Evolutionary conservation across 2,888 invertebrate genomes (phyloP), one percentile per base, ranked within the genome.

Genomic region (Neoascia interrupta): DNA sequence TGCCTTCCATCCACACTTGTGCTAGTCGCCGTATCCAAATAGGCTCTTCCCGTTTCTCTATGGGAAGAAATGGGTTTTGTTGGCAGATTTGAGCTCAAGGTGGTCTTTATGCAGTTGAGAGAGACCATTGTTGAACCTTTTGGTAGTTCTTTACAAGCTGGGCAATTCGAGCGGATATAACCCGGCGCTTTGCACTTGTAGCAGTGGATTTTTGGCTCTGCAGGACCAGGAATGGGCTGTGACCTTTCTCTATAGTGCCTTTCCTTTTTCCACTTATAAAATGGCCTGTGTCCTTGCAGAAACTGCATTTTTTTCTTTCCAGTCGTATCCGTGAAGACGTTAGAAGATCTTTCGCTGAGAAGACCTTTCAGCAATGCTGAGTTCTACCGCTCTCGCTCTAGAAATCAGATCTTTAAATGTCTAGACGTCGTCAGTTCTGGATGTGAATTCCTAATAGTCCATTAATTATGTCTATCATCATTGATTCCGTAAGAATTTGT

Each of bases 1-100:
- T 21, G 8, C n/a, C 58, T 19, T 3, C 69, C 69, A 11, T 58
- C 69, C 1, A 69, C 51, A 21, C 64, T 66, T 18, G 43, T 66
- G n/a, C 53, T 11, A 1, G 66, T 47, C n/a, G 60, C 66, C 2
- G 74, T 66, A 10, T 74, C 64, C 1, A 73, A 13, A 13, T 64
- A 64, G 0, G 64, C 73, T n/a, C 56, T 26, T 13, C 64, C 73
- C 5, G 11, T 26, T 21, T 64, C 54, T 10, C 58, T 58, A 51
- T 64, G 58, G 1, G 37, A 13, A 15, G 23, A 11, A 8, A 63
- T 63, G 0, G 63, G 31, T 11, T 63, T 61, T 3, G 69, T 60
- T 6, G 58, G 72, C n/a, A 64, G 15, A 1, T 49, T 21, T 11
- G 18, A 21, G 3, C 51, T 18, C 2, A 69, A 8, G 0, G 56